These are phyloP conservation scores for Elephantulus edwardii DNA, from an alignment of 2,113 vertebrate genomes.

Conservation along the genomic window DNA sequence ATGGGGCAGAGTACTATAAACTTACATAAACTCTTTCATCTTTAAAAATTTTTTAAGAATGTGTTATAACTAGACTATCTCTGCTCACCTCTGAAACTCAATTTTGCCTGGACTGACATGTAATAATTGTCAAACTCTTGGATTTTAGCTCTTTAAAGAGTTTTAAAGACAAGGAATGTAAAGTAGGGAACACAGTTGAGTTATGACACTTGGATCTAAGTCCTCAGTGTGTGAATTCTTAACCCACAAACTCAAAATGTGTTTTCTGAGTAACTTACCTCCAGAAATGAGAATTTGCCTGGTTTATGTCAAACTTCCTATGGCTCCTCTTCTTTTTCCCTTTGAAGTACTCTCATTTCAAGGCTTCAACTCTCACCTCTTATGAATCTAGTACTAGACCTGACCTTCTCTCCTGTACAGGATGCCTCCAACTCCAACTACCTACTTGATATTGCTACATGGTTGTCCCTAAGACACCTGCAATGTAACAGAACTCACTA, in stretches of 20 bases:
- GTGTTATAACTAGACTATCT: not conserved
- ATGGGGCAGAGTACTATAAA: not conserved
- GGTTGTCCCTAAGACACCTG: no score
- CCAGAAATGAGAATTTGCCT: not conserved
- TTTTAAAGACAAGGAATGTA: not conserved
- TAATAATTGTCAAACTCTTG: not conserved
- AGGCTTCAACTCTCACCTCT: not conserved
- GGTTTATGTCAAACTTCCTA: not conserved
- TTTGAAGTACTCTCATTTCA: not conserved
- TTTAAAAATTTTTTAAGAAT: not conserved
- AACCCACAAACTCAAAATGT: not conserved
- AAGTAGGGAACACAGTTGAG: not conserved
- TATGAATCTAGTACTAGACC: not conserved
- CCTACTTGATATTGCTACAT: not conserved
- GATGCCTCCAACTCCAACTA: not conserved
- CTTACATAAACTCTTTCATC: conserved; percentile 44
- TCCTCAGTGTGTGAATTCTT: not conserved
- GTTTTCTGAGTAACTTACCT: not conserved
- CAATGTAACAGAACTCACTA: not conserved
- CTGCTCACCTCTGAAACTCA: not conserved
- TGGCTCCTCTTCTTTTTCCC: not conserved
- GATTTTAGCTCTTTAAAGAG: not conserved
- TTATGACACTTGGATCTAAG: not conserved
- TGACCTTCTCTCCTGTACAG: not conserved
- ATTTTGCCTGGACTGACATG: not conserved